Evolutionary conservation across 2,797 vertebrate genomes (phyloP).

Genomic region (Pangasius mekongensis): DNA sequence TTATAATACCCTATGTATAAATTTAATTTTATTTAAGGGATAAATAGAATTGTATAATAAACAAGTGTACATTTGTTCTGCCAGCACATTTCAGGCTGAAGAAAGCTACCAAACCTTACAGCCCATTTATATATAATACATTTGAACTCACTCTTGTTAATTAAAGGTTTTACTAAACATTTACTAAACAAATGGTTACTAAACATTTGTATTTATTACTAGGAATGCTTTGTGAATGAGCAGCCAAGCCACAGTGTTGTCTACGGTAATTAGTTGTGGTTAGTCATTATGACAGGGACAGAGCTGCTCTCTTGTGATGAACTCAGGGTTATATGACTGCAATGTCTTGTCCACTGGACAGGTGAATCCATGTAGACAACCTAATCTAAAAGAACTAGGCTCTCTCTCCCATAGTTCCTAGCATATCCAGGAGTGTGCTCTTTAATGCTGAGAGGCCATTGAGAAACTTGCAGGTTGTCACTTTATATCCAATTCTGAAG

Average conservation of each 20-base stretch:
- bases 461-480: slow-evolving; percentile 34
- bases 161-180: background rate
- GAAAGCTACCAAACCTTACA: background rate
- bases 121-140: background rate
- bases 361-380: no score
- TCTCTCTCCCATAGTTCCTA: background rate
- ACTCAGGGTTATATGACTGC: background rate
- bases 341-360: background rate
- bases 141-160: background rate
- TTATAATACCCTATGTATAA: background rate
- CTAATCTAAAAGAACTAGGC: background rate
- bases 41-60: background rate
- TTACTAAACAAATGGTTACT: no score
- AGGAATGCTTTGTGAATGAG: background rate
- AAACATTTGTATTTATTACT: slow-evolving; percentile 6
- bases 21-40: background rate
- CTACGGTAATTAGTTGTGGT: background rate
- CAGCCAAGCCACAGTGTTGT: background rate
- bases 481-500: slow-evolving; percentile 41
- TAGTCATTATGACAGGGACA: background rate
- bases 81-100: background rate
- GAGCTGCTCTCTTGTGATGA: background rate
- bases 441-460: slow-evolving; percentile 23
- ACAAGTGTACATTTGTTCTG: background rate
- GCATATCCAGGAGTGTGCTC: background rate